These are phyloP conservation scores for Meandrusa payeni DNA, from an alignment of 2,888 invertebrate genomes.

Conservation along the genomic window DNA sequence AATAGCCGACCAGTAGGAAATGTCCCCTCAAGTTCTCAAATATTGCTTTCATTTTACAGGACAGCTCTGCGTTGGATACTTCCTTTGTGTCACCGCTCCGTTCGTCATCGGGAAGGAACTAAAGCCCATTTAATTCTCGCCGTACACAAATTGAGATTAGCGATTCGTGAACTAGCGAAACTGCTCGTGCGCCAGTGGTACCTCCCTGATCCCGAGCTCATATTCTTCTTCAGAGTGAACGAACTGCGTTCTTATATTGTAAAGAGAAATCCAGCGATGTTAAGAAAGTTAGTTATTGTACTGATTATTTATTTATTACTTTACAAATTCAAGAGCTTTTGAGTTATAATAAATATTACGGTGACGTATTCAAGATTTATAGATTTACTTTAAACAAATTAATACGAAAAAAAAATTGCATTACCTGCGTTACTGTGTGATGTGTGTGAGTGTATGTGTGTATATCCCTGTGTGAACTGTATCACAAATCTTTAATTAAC, in stretches of 20 bases:
- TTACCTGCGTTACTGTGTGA: background rate
- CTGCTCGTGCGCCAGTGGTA: constrained; percentile 82
- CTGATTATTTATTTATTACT: too few species aligned
- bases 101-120: constrained; percentile 83
- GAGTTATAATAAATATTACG: too few species aligned
- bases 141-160: constrained; percentile 81
- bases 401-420: too few species aligned
- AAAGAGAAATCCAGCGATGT: constrained; percentile 74
- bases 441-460: too few species aligned
- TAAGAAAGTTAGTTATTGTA: constrained; percentile 79
- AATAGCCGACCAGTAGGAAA: too few species aligned
- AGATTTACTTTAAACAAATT: too few species aligned
- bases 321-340: too few species aligned
- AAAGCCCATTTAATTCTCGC: constrained; percentile 81
- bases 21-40: too few species aligned
- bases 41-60: constrained; percentile 56
- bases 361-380: too few species aligned
- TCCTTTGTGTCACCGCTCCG: constrained; percentile 81
- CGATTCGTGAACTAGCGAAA: constrained; percentile 77
- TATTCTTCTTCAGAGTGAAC: constrained; percentile 84
- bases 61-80: constrained; percentile 81
- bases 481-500: too few species aligned
- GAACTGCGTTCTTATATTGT: constrained; percentile 83
- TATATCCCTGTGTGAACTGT: too few species aligned
- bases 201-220: constrained; percentile 82